Evolutionary conservation across 2,797 vertebrate species (phyloP).

Genomic region (Monodelphis domestica): DNA sequence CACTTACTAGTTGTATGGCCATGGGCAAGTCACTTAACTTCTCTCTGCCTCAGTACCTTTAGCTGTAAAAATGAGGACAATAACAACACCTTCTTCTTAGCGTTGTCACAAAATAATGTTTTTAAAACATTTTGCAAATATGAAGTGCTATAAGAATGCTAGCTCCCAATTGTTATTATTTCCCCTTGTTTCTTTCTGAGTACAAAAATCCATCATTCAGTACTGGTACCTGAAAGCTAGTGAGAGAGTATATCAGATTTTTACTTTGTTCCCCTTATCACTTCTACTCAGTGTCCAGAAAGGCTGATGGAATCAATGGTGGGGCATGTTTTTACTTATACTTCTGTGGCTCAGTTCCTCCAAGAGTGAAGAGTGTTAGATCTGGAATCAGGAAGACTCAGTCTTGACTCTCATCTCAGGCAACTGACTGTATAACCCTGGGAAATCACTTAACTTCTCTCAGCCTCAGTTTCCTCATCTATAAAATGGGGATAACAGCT

Average conservation of each 20-base stretch:
- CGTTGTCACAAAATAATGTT: not conserved
- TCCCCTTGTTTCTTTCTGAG: not conserved
- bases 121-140: not conserved
- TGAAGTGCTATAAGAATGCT: not conserved
- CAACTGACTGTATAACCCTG: no score
- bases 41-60: not conserved
- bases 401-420: no score
- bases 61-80: not conserved
- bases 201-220: not conserved
- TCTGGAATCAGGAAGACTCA: not conserved
- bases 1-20: not conserved
- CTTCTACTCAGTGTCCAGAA: not conserved
- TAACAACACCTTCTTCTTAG: not conserved
- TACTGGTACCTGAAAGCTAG: not conserved
- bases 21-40: not conserved
- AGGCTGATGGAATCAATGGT: not conserved
- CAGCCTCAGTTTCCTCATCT: not conserved
- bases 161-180: not conserved
- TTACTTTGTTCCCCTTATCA: constrained; percentile 17
- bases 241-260: not conserved
- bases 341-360: constrained; percentile 11
- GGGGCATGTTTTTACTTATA: constrained; percentile 28
- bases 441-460: not conserved
- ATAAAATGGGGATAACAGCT: not conserved
- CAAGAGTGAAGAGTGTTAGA: not conserved